phyloP scores from a whole-genome alignment of 2,797 vertebrate genomes.

The Phoeniculus purpureus region DNA sequence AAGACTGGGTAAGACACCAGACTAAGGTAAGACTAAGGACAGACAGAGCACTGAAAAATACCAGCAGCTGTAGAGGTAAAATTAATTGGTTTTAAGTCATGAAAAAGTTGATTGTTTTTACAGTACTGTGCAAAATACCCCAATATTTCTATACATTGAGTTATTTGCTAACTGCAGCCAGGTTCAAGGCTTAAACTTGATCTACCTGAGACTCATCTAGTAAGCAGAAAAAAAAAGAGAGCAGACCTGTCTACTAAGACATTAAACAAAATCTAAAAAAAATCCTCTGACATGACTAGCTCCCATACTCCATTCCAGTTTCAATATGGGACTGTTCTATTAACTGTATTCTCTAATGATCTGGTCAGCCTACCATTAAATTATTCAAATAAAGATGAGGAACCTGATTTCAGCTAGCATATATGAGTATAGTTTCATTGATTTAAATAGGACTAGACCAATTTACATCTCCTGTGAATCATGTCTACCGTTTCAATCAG shows the following conservation, averaged over 20 bases:
- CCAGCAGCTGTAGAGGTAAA: neutral
- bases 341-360: constrained; percentile 20
- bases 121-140: neutral
- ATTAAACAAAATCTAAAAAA: neutral
- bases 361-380: constrained; percentile 38
- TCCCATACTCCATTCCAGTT: neutral
- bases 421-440: constrained; percentile 19
- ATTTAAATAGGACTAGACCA: constrained; percentile 26
- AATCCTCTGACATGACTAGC: neutral
- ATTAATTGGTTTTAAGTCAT: neutral
- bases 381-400: constrained; percentile 42
- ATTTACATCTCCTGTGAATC: constrained; percentile 44
- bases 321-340: neutral
- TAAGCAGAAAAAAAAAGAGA: neutral
- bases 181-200: neutral
- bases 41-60: neutral
- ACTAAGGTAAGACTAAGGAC: neutral
- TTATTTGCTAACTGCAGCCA: neutral
- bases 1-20: neutral
- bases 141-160: neutral
- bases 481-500: constrained; percentile 28
- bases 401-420: constrained; percentile 33
- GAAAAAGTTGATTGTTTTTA: neutral
- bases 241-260: no score
- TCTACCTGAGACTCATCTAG: neutral